These are phyloP conservation scores for Labeo rohita DNA, from an alignment of 2,113 vertebrate genomes.

Conservation along the genomic window DNA sequence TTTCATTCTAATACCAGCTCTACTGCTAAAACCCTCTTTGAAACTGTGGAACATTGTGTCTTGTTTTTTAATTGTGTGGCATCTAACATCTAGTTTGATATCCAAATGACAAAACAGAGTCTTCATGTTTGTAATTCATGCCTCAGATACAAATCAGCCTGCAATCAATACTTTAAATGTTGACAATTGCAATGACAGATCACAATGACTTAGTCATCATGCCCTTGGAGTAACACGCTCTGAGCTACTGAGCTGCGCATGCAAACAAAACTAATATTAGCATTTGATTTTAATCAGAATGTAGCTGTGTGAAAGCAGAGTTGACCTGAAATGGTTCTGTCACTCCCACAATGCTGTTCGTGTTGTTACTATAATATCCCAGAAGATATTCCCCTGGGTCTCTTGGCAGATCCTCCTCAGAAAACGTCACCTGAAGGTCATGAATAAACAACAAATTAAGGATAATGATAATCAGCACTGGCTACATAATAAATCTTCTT, in stretches of 20 bases:
- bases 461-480: conserved; percentile 11
- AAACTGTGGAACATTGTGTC: neutral
- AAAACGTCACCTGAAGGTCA: conserved; percentile 84
- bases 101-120: neutral
- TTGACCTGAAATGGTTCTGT: conserved; percentile 92
- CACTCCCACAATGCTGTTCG: conserved; percentile 88
- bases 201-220: conserved; percentile 6
- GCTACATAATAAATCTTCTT: neutral
- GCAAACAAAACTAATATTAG: conserved; percentile 20
- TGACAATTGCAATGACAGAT: neutral
- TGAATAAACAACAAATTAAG: conserved; percentile 14
- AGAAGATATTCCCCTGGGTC: conserved; percentile 92
- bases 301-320: neutral
- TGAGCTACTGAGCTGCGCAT: neutral
- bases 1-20: neutral
- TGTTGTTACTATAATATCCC: conserved; percentile 90
- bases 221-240: neutral
- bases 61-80: neutral
- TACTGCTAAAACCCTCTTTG: neutral
- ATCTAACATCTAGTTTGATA: neutral
- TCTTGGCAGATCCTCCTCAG: conserved; percentile 90
- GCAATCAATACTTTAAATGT: conserved; percentile 10
- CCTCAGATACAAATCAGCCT: neutral
- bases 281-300: neutral
- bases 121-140: neutral